Percentiles rank a stretch among this genome's conserved stretches.
These are phyloP conservation scores for Xiphorhynchus elegans DNA, from an alignment of 2,113 vertebrate species.

Conservation along the genomic window DNA sequence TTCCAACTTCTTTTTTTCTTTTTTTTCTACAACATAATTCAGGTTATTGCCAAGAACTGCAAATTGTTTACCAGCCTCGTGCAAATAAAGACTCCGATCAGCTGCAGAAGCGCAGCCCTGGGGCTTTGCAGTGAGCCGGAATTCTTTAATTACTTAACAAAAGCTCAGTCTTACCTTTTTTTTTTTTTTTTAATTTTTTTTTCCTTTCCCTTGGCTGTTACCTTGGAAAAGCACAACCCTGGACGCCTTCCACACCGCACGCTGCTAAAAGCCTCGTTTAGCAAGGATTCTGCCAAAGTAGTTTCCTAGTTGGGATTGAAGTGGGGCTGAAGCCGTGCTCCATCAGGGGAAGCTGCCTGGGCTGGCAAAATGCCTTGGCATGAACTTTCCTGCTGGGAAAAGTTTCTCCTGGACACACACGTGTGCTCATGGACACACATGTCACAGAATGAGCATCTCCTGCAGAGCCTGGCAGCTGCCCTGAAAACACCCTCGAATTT, in stretches of 20 bases:
- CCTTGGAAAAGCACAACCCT: conserved; percentile 47
- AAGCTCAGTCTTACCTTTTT: not conserved
- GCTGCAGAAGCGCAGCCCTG: conserved; percentile 11
- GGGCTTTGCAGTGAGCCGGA: conserved; percentile 35
- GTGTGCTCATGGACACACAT: rapidly evolving
- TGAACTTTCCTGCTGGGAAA: not conserved
- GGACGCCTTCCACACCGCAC: not conserved
- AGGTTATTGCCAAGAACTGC: conserved; percentile 51
- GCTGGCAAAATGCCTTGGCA: rapidly evolving
- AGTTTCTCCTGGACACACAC: not conserved
- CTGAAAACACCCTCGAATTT: rapidly evolving
- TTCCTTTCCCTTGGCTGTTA: not conserved
- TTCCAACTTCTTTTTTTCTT: not conserved
- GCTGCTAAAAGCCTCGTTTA: not conserved
- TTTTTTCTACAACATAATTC: not conserved
- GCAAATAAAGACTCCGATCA: conserved; percentile 18
- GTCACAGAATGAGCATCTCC: not conserved
- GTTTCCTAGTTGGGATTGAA: not conserved
- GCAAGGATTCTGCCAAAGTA: not conserved
- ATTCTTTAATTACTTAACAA: conserved; percentile 63
- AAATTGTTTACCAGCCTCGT: conserved; percentile 48
- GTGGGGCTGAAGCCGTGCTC: rapidly evolving
- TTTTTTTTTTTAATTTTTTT: rapidly evolving
- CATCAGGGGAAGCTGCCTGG: not conserved
- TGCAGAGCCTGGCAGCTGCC: not conserved